These are phyloP conservation scores for Microcebus lehilahytsara DNA, from an alignment of 2,113 vertebrate genomes.

Conservation along the genomic window DNA sequence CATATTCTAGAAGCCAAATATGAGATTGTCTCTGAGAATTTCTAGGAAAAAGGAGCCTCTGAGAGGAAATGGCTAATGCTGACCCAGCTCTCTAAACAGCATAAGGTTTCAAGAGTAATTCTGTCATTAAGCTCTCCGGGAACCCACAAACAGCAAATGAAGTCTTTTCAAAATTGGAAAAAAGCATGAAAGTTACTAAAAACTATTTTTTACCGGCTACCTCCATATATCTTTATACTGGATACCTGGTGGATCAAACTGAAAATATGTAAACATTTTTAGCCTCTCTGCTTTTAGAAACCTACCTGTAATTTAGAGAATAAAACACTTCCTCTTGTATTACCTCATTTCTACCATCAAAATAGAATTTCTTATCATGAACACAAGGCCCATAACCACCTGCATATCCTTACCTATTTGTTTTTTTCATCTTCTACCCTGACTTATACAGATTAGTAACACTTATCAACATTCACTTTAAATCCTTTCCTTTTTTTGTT, in stretches of 20 bases:
- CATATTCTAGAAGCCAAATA: constrained; percentile 10
- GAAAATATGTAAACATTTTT: constrained; percentile 13
- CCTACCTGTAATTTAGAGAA: constrained; percentile 27
- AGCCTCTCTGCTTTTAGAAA: constrained; percentile 27
- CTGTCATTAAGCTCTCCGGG: neutral
- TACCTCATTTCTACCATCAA: neutral
- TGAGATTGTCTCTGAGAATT: neutral
- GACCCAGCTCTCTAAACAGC: neutral
- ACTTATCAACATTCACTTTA: neutral
- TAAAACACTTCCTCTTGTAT: neutral
- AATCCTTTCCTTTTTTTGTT: neutral
- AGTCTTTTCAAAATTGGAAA: neutral
- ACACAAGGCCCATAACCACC: neutral
- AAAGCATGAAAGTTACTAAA: neutral
- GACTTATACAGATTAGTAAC: constrained; percentile 28
- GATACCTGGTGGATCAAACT: neutral
- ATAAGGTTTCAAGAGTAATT: neutral
- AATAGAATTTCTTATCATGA: constrained; percentile 35
- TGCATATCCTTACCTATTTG: neutral
- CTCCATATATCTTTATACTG: neutral
- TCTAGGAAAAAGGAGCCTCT: neutral
- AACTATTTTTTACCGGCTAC: neutral
- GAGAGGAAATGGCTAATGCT: constrained; percentile 33
- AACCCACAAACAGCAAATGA: constrained; percentile 37
- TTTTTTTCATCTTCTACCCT: neutral